Evolutionary conservation across 2,113 vertebrate genomes (phyloP).

Genomic region (Empidonax alnorum): DNA sequence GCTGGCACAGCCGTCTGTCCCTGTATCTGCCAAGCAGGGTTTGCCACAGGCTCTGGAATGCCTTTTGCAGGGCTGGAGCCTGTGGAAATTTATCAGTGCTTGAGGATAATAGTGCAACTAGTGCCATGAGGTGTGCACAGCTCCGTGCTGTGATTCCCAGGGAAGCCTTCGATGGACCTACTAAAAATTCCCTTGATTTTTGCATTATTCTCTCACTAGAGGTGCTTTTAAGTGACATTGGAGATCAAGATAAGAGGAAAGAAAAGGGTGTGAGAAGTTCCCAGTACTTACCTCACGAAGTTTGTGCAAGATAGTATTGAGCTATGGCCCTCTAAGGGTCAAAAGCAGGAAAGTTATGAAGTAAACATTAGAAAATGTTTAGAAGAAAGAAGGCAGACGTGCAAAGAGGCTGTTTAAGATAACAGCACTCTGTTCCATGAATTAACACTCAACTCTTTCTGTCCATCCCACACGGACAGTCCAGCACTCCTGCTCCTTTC

Average conservation of each 20-base stretch:
- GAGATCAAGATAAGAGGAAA: neutral
- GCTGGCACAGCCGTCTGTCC: neutral
- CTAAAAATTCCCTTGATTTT: neutral
- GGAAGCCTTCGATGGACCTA: neutral
- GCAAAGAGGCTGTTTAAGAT: neutral
- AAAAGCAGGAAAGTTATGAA: neutral
- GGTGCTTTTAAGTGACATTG: neutral
- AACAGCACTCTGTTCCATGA: neutral
- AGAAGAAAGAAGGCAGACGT: neutral
- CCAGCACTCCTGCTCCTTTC: neutral
- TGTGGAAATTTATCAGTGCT: fast-evolving
- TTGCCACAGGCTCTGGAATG: neutral
- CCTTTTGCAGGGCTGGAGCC: neutral
- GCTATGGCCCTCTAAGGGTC: neutral
- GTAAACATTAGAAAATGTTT: neutral
- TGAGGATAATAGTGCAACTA: neutral
- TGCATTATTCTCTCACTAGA: neutral
- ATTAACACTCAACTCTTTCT: neutral
- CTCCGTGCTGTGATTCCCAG: neutral
- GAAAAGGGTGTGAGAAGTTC: neutral
- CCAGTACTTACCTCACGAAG: neutral
- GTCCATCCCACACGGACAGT: fast-evolving
- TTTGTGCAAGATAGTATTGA: neutral
- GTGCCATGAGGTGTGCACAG: neutral
- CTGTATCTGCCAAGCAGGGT: neutral